Base-by-base conservation (phyloP, 2,888 invertebrate genomes). In the Neocrepidodera transversa region DNA sequence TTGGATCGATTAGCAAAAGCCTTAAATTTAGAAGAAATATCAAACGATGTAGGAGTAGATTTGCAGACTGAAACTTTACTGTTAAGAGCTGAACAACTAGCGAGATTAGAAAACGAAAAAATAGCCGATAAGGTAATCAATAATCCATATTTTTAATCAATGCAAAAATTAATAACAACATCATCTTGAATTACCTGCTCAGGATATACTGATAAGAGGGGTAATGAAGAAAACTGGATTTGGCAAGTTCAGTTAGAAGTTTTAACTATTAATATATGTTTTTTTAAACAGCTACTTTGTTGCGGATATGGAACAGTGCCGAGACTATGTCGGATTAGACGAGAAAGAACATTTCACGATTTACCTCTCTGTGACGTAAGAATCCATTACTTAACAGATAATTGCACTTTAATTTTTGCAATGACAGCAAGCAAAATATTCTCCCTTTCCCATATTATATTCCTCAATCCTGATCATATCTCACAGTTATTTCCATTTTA, bases 11-110 rank as follows among this genome's bases (percentile, higher is more conserved):
- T 96, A 63, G 90, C 91, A 64, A 85, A 90, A 72, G 89, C 91
- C 32, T 84, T 96, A 77, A 92, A 91, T 78, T 89, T 93, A 87
- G 92, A 93, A 74, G 90, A 91, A 78, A 86, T 93, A 71, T 88
- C 90, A 18, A 85, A 87, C 71, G 92, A 93, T 77, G 83, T 91
- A 64, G 92, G 92, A 6, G 84, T 92, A 59, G 92, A 93, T 75
- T 83, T 92, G 73, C 90, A 90, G 73, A 89, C 92, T 0, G 95
- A 95, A 73, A 90, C 92, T 45, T 83, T 96, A 60, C 80, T 95
- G 55, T 87, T 93, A 60, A 85, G 95, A 36, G 93, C 93, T 1
- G 93, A 95, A 77, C 93, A 95, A 76, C 82, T 93, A 58, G 85
- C 90, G 18, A 83, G 90, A 70, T 82, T 91, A 48, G 93, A 93